Conservation (phyloP, 2,797 vertebrate species). For the Danionella dracula region DNA sequence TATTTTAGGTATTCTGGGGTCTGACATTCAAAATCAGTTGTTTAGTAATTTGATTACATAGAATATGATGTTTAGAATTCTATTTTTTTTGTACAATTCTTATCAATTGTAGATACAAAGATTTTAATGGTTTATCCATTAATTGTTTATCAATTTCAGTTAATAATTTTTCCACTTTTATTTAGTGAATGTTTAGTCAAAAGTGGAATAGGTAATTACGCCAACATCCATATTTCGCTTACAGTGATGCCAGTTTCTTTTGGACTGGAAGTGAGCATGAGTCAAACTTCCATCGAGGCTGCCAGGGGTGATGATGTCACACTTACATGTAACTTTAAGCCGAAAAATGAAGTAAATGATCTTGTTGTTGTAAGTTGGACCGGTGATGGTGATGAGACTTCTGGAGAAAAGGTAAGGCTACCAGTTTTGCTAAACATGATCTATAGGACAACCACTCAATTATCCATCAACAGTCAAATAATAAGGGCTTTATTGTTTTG, state of each 20-base stretch:
- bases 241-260: conserved; percentile 57
- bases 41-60: too few relatives aligned
- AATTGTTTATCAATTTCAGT: too few relatives aligned
- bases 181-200: too few relatives aligned
- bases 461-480: background rate
- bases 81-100: too few relatives aligned
- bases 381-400: conserved; percentile 12
- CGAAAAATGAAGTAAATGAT: conserved; percentile 3
- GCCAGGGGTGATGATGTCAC: conserved; percentile 54
- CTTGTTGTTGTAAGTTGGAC: conserved; percentile 56
- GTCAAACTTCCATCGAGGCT: conserved; percentile 47
- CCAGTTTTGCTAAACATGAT: too few relatives aligned
- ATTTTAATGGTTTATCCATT: too few relatives aligned
- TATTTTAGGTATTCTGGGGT: too few relatives aligned
- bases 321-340: conserved; percentile 60
- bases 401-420: conserved; percentile 51
- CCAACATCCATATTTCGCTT: background rate
- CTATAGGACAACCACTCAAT: background rate
- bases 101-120: too few relatives aligned
- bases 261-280: conserved; percentile 59
- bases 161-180: too few relatives aligned
- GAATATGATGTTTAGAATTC: too few relatives aligned
- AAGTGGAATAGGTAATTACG: too few relatives aligned
- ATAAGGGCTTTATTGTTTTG: background rate
- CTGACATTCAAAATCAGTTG: background rate